Percentiles rank a stretch among this genome's conserved stretches.
Evolutionary conservation across 2,888 invertebrate species (phyloP).

Genomic region (Hymenopus coronatus): DNA sequence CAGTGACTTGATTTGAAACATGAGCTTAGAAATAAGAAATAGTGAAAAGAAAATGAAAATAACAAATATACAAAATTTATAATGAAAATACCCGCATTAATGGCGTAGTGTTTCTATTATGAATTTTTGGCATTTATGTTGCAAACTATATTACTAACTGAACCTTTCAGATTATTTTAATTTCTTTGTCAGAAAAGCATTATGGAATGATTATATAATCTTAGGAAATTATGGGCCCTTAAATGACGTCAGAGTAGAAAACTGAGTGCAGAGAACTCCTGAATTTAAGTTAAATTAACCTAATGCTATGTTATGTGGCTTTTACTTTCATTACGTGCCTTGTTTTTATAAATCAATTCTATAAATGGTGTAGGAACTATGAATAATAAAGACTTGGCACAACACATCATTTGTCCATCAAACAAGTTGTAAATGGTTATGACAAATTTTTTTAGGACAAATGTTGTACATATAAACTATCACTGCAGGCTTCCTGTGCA

Average conservation of each 20-base stretch:
- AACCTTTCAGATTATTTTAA: background rate
- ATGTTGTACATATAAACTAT: background rate
- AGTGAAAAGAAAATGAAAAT: background rate
- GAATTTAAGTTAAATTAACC: background rate
- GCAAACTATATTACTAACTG: background rate
- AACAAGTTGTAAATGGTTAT: background rate
- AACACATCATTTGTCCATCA: background rate
- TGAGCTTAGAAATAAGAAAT: background rate
- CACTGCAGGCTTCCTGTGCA: background rate
- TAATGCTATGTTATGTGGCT: background rate
- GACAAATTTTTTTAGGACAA: background rate
- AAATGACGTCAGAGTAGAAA: background rate
- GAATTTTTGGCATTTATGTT: background rate
- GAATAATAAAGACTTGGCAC: background rate
- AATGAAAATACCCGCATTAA: background rate
- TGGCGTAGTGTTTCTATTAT: background rate
- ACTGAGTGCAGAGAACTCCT: background rate
- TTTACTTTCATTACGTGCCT: constrained; percentile 1
- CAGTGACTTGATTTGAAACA: background rate
- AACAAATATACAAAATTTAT: background rate
- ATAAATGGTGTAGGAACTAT: background rate
- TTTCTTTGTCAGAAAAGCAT: background rate
- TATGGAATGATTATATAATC: background rate
- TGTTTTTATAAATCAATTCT: constrained; percentile 14
- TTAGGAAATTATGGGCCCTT: background rate